Conservation (phyloP, 2,797 vertebrate genomes). For the Emydoidea blandingii region DNA sequence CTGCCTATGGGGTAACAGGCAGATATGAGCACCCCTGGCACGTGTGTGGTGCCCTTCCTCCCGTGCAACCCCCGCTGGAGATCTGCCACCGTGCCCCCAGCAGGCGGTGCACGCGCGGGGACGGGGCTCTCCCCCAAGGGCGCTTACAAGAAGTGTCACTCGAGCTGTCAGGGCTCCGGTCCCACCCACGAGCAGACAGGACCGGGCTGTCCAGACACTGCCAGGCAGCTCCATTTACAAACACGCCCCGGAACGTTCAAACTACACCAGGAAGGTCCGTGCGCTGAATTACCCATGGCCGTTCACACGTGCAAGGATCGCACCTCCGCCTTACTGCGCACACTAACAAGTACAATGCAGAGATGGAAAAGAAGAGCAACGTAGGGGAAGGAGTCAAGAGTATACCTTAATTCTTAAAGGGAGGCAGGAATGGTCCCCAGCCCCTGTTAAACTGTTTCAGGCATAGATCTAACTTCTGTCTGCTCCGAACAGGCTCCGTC, state of each 20-base stretch:
- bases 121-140: background rate
- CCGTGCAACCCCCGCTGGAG: no score
- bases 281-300: background rate
- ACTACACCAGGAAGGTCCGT: background rate
- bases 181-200: background rate
- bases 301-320: no score
- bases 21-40: background rate
- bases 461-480: background rate
- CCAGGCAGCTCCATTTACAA: background rate
- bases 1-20: background rate
- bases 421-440: background rate
- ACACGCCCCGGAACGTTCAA: no score
- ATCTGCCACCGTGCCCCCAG: no score
- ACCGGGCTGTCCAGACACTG: background rate
- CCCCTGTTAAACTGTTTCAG: background rate
- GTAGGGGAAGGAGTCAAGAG: background rate
- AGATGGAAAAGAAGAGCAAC: background rate
- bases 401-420: background rate
- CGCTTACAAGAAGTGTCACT: background rate
- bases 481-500: background rate
- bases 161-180: background rate
- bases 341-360: no score
- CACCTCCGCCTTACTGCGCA: no score
- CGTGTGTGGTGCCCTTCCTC: no score
- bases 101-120: background rate